Evolutionary conservation across 2,113 vertebrate species (phyloP), one percentile per base, ranked within the genome.

Genomic region (Motacilla alba): DNA sequence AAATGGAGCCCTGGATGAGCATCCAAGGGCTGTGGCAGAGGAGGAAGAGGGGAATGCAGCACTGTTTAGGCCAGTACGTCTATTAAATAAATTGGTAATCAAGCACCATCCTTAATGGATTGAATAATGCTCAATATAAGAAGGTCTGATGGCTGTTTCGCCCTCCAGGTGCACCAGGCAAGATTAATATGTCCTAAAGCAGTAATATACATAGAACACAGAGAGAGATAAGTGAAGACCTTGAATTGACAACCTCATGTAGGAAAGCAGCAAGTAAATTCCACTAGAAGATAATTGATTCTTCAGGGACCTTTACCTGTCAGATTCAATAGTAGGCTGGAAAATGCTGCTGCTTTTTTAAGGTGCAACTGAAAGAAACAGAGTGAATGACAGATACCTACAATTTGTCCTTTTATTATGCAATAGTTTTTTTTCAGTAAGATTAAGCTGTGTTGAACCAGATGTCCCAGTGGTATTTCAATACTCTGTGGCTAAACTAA

Each of bases 221-320:
- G 43, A 41, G 35, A 49, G 46, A 64, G 37, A 15, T 35, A 69
- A 85, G 18, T 50, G 55, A 83, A 92, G 86, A 93, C 88, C 86
- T 89, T 90, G 88, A 90, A 87, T 28, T 78, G 75, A 83, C 50
- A 83, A 59, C 50, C 3, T 1, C 37, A 39, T 43, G 59, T 83
- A 83, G 35, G 55, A 93, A 73, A 93, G 46, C 1, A 6, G 78
- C 56, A 77, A 80, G 47, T 41, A 91, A 88, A 92, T 69, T 90
- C 44, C 49, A 39, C 37, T 80, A 67, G 68, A 88, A 94, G 58
- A 67, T 92, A 94, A 95, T 87, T 93, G 60, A 92, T 90, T 86
- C 83, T 91, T 89, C 44, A 28, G 76, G 76, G 80, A 93, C 39
- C 3, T 77, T 66, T 83, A 90, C 17, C 24, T 72, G 60, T 88